A percentile compares a stretch with the other conserved stretches of the same genome.
These are phyloP conservation scores for Butorides virescens DNA, from an alignment of 2,113 vertebrate genomes.

Conservation along the genomic window DNA sequence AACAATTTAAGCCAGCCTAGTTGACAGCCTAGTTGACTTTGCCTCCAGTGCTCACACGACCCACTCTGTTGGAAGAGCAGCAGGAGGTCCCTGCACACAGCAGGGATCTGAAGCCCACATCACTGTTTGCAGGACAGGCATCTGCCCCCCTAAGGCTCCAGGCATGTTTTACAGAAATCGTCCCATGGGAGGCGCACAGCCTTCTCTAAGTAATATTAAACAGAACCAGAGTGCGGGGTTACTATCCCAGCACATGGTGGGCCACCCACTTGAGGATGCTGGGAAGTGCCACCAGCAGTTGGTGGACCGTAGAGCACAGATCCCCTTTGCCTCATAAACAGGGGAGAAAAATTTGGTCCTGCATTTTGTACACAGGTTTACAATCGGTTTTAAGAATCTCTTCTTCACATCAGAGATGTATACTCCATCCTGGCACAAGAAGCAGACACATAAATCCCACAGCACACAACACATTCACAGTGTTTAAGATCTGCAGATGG, in stretches of 20 bases:
- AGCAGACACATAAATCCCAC: constrained; percentile 42
- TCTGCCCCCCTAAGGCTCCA: neutral
- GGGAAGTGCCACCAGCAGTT: neutral
- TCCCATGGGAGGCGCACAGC: neutral
- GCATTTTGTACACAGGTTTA: neutral
- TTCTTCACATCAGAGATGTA: neutral
- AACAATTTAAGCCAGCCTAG: neutral
- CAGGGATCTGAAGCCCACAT: neutral
- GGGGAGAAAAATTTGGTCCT: neutral
- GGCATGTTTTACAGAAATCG: neutral
- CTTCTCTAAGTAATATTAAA: neutral
- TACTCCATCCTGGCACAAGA: neutral
- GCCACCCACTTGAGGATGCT: neutral
- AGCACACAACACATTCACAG: constrained; percentile 23
- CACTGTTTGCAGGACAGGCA: neutral
- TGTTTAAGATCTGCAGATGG: constrained; percentile 41
- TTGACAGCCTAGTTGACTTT: neutral
- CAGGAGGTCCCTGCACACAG: rapidly evolving
- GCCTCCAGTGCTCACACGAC: neutral
- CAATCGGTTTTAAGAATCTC: neutral
- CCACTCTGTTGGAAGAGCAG: neutral
- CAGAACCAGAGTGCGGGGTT: neutral
- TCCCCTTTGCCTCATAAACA: neutral
- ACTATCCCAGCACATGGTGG: neutral
- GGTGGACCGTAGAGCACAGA: rapidly evolving